phyloP scores from a whole-genome alignment of 2,797 vertebrate species.

The Tiaroga cobitis region DNA sequence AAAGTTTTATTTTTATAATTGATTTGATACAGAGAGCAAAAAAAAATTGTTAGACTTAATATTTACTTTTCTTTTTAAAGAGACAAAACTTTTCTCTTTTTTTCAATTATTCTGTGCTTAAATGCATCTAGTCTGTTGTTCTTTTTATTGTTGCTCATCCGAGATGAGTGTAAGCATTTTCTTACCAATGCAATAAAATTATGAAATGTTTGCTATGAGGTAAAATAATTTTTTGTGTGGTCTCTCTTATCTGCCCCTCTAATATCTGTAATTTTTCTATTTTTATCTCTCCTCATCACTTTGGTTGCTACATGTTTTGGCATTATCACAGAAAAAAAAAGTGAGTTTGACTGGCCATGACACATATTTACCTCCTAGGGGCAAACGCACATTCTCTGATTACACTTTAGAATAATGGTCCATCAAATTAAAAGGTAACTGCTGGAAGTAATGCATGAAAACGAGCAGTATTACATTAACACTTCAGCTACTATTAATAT shows the following conservation, averaged over 20 bases:
- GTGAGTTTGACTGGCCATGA: neutral
- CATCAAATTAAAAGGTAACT: too few relatives aligned
- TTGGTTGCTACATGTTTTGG: neutral
- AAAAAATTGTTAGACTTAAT: slow-evolving; percentile 64
- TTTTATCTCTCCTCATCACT: neutral
- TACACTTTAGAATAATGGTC: too few relatives aligned
- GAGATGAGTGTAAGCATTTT: slow-evolving; percentile 74
- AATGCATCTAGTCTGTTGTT: slow-evolving; percentile 63
- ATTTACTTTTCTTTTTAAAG: slow-evolving; percentile 64
- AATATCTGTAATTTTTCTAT: neutral
- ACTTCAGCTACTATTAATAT: too few relatives aligned
- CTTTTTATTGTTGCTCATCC: slow-evolving; percentile 74
- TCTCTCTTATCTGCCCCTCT: neutral
- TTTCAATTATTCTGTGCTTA: slow-evolving; percentile 69
- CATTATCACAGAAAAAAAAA: neutral
- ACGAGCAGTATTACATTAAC: too few relatives aligned
- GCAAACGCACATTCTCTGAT: neutral
- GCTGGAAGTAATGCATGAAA: too few relatives aligned
- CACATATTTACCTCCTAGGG: neutral
- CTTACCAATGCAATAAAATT: slow-evolving; percentile 84
- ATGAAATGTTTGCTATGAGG: slow-evolving; percentile 39
- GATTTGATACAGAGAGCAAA: slow-evolving; percentile 80
- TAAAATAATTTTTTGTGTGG: neutral
- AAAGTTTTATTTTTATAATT: slow-evolving; percentile 86
- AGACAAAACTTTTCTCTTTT: slow-evolving; percentile 18